Conservation (phyloP, 2,797 vertebrate genomes). For the Lagorchestes hirsutus region DNA sequence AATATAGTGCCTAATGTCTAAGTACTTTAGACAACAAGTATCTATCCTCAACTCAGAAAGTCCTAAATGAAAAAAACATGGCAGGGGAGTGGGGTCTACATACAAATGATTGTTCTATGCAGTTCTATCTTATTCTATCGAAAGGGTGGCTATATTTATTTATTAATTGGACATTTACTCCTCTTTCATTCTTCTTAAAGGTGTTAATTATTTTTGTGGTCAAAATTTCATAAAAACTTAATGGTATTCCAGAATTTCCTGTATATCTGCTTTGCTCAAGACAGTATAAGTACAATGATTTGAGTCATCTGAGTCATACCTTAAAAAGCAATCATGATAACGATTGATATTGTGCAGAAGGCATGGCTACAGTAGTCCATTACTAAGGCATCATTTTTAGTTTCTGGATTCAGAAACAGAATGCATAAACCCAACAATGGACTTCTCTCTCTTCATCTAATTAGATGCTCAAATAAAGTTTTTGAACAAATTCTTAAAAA, state of each 20-base stretch:
- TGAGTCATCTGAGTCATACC: neutral
- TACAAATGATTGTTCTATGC: slow-evolving; percentile 19
- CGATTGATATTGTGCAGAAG: neutral
- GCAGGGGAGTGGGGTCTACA: neutral
- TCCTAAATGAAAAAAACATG: neutral
- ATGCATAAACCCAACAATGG: neutral
- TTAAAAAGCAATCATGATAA: neutral
- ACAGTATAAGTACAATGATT: neutral
- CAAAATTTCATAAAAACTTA: neutral
- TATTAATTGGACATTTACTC: neutral
- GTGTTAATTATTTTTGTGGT: neutral
- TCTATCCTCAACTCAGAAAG: slow-evolving; percentile 37
- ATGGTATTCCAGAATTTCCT: neutral
- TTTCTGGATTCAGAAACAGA: slow-evolving; percentile 4
- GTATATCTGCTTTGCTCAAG: neutral
- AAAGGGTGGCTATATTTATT: slow-evolving; percentile 4
- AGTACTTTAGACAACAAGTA: slow-evolving; percentile 17
- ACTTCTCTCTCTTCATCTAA: neutral
- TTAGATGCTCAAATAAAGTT: neutral
- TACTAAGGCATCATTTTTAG: neutral
- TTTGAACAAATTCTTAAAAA: slow-evolving; percentile 16
- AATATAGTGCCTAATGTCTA: neutral
- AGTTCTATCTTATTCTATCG: slow-evolving; percentile 56
- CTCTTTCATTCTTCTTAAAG: neutral
- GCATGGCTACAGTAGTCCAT: neutral